A percentile compares a stretch with the other conserved stretches of the same genome.
These are phyloP conservation scores for Heptranchias perlo DNA, from an alignment of 2,113 vertebrate species.

Conservation along the genomic window DNA sequence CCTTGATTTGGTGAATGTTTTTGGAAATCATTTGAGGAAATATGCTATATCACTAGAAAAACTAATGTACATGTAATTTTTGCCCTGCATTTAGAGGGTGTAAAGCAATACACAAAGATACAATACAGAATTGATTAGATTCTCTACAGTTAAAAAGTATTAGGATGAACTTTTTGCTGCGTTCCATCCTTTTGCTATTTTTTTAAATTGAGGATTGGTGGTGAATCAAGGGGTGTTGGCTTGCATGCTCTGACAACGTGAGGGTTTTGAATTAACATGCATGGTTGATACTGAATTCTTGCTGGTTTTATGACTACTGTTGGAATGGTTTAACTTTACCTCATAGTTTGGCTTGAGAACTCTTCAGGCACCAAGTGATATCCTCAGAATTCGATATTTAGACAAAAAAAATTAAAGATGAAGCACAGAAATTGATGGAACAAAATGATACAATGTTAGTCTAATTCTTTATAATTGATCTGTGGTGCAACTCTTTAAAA, in stretches of 20 bases:
- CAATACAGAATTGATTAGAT: background rate
- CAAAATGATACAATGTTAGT: background rate
- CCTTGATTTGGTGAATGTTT: background rate
- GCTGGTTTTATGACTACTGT: background rate
- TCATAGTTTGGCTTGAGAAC: background rate
- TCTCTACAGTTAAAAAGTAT: background rate
- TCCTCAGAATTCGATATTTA: background rate
- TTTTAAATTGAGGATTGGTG: background rate
- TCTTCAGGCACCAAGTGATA: background rate
- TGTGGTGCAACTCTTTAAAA: background rate
- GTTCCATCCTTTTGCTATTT: background rate
- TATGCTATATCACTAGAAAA: background rate
- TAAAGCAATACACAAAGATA: background rate
- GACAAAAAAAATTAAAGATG: background rate
- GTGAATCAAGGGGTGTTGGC: background rate
- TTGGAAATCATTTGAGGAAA: background rate
- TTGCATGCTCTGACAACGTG: background rate
- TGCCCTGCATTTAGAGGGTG: background rate
- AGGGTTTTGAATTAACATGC: background rate
- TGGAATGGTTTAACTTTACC: background rate
- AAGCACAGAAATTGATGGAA: background rate
- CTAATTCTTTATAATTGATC: background rate
- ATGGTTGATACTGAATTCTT: background rate
- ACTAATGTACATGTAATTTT: background rate
- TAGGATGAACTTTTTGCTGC: background rate